A percentile compares a stretch with the other conserved stretches of the same genome.
phyloP scores from a whole-genome alignment of 2,888 invertebrate species.

The Plutella xylostella region DNA sequence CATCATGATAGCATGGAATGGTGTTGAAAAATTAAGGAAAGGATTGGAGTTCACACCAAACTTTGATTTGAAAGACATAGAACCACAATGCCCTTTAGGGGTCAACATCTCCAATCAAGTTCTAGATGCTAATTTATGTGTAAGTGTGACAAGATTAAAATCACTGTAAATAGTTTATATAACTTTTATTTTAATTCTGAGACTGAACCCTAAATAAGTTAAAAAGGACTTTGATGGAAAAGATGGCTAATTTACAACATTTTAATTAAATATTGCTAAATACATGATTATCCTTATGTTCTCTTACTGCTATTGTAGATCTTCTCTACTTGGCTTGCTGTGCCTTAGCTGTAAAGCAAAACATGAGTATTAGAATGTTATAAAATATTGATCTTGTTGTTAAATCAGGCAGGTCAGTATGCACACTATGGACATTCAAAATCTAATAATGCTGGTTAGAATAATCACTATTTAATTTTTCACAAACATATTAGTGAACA shows the following conservation, averaged over 20 bases:
- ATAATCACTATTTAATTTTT: too few species aligned
- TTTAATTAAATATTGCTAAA: not conserved
- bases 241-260: too few species aligned
- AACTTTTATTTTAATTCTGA: constrained; percentile 21
- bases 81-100: constrained; percentile 74
- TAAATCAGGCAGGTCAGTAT: too few species aligned
- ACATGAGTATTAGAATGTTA: too few species aligned
- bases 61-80: constrained; percentile 70
- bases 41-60: constrained; percentile 50
- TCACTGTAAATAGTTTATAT: constrained; percentile 18
- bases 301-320: not conserved
- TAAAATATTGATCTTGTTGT: too few species aligned
- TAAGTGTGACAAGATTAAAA: constrained; percentile 44
- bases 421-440: too few species aligned
- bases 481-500: too few species aligned
- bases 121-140: constrained; percentile 55
- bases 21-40: constrained; percentile 79
- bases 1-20: constrained; percentile 99
- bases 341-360: not conserved
- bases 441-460: too few species aligned
- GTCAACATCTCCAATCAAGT: constrained; percentile 70
- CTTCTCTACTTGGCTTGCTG: not conserved
- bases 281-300: not conserved
- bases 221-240: too few species aligned
- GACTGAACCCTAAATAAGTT: not conserved